Percentiles rank a stretch among this genome's conserved stretches.
Conservation (phyloP, 2,888 invertebrate species). For the Clitarchus hookeri region DNA sequence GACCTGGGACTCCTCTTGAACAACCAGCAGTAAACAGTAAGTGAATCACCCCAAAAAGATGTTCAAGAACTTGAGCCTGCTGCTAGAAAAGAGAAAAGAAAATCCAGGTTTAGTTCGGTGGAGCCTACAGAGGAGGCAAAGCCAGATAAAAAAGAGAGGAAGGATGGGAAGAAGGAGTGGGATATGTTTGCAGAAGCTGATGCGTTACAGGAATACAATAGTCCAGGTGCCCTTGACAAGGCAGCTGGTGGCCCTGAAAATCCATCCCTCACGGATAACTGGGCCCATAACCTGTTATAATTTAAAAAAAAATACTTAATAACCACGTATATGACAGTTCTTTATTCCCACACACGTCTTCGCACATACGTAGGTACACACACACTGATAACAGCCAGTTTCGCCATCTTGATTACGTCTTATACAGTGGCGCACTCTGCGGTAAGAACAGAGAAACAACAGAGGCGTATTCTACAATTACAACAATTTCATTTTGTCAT, state of each 20-base stretch:
- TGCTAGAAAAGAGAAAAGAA: constrained; percentile 19
- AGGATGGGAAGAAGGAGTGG: constrained; percentile 67
- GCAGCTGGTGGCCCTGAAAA: constrained; percentile 64
- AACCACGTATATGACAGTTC: no score
- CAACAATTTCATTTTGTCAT: no score
- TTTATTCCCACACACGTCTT: no score
- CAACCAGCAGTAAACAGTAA: constrained; percentile 27
- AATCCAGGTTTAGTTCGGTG: constrained; percentile 43
- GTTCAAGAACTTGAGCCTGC: constrained; percentile 19
- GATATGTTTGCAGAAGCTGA: constrained; percentile 94
- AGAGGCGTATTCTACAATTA: no score
- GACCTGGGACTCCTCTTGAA: constrained; percentile 36
- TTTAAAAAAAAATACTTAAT: no score
- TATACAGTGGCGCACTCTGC: no score
- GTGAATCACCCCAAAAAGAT: not conserved
- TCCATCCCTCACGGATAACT: constrained; percentile 95
- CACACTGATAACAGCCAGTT: no score
- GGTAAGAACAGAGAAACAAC: no score
- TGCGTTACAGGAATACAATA: constrained; percentile 76
- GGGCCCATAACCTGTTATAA: no score
- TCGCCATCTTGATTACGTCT: no score
- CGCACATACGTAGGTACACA: no score
- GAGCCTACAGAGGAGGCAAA: constrained; percentile 47
- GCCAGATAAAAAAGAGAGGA: constrained; percentile 40
- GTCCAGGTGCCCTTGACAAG: constrained; percentile 64